Evolutionary conservation across 1,140 invertebrate species (phyloP).

Genomic region (Steinernema khuongi): DNA sequence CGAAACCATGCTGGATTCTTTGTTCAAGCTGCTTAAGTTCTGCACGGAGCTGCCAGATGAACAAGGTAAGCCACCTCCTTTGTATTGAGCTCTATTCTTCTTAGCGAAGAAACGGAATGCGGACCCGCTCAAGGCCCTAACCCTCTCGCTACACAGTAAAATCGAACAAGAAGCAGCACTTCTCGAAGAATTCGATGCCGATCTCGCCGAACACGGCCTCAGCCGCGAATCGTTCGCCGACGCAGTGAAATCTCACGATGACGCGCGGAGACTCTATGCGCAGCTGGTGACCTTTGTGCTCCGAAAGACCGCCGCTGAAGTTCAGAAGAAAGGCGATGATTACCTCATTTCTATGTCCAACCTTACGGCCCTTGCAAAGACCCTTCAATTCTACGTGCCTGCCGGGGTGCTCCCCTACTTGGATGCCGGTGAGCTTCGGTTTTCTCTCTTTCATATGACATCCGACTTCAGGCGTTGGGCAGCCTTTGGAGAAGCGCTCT

Average conservation of each 20-base stretch:
- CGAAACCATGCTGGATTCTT: background rate
- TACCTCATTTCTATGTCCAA: conserved; percentile 2
- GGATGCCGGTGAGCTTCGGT: background rate
- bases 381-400: background rate
- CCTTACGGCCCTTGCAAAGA: background rate
- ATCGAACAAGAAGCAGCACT: background rate
- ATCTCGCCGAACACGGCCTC: background rate
- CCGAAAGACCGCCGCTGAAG: background rate
- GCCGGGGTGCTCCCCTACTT: background rate
- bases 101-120: background rate
- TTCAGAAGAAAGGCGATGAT: background rate
- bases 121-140: conserved; percentile 1
- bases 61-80: background rate
- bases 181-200: background rate
- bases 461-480: background rate
- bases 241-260: background rate
- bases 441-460: background rate
- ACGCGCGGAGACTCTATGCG: background rate
- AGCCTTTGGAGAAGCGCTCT: background rate
- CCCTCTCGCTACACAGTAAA: background rate
- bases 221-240: background rate
- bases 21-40: background rate
- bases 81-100: background rate
- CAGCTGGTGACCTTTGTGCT: background rate
- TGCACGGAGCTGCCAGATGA: background rate